Conservation (phyloP, 2,797 vertebrate genomes). For the Cygnus olor region DNA sequence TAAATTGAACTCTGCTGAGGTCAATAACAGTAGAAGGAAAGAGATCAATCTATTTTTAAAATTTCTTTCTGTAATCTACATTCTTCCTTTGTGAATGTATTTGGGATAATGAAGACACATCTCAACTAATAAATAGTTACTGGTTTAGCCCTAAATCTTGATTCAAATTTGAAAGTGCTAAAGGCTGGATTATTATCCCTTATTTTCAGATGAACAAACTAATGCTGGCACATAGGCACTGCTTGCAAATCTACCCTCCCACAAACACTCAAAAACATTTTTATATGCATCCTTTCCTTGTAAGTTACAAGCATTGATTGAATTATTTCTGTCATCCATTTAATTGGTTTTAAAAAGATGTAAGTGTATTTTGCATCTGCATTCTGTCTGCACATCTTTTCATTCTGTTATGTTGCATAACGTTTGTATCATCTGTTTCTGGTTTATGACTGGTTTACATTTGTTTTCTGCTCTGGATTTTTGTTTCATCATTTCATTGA, state of each 20-base stretch:
- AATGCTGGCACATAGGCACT: neutral
- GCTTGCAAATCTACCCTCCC: neutral
- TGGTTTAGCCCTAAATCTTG: neutral
- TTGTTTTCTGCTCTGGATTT: neutral
- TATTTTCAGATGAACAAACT: neutral
- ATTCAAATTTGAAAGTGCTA: neutral
- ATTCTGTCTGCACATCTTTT: neutral
- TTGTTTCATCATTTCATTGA: neutral
- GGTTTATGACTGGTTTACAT: neutral
- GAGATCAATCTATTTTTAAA: neutral
- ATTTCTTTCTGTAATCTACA: neutral
- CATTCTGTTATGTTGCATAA: neutral
- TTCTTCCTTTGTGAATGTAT: neutral
- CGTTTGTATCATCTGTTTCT: neutral
- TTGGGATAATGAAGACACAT: neutral
- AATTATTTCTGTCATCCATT: neutral
- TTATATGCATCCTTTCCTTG: neutral
- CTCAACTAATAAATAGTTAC: neutral
- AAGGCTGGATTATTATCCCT: neutral
- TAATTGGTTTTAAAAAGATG: neutral
- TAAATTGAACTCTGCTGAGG: neutral
- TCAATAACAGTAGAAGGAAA: neutral
- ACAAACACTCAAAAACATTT: neutral
- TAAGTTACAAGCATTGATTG: neutral
- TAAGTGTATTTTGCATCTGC: constrained; percentile 6